Conservation (phyloP, 1,140 invertebrate species). For the Venustaconcha ellipsiformis region DNA sequence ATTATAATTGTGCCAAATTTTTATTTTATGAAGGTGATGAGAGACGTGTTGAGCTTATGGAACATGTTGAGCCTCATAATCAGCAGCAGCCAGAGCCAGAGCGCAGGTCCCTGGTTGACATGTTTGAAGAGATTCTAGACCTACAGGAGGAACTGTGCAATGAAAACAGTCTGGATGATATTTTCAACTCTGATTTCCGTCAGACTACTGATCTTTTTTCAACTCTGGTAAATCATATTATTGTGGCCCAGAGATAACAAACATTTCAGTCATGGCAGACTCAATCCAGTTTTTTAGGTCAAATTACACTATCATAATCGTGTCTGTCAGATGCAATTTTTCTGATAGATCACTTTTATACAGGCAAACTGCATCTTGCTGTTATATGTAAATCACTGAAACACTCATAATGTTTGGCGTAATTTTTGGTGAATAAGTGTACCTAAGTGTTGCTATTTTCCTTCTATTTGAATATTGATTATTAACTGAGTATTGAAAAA, state of each 20-base stretch:
- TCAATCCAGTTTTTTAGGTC: too few relatives aligned
- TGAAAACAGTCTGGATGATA: slow-evolving; percentile 53
- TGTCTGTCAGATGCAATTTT: neutral
- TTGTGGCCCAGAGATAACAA: too few relatives aligned
- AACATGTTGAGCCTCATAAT: slow-evolving; percentile 32
- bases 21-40: too few relatives aligned
- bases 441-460: too few relatives aligned
- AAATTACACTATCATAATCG: too few relatives aligned
- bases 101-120: slow-evolving; percentile 50
- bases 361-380: neutral
- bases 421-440: too few relatives aligned
- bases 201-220: slow-evolving; percentile 45
- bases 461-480: too few relatives aligned
- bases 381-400: too few relatives aligned
- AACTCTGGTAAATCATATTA: slow-evolving; percentile 24
- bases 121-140: slow-evolving; percentile 55
- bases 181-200: slow-evolving; percentile 42
- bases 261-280: too few relatives aligned
- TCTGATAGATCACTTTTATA: neutral
- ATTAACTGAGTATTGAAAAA: too few relatives aligned
- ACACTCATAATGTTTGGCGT: too few relatives aligned
- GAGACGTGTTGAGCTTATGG: slow-evolving; percentile 28
- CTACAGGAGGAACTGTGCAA: slow-evolving; percentile 54
- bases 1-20: too few relatives aligned
- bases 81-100: slow-evolving; percentile 35